phyloP scores from a whole-genome alignment of 2,113 vertebrate species.

The Cricetomys ansorgei region DNA sequence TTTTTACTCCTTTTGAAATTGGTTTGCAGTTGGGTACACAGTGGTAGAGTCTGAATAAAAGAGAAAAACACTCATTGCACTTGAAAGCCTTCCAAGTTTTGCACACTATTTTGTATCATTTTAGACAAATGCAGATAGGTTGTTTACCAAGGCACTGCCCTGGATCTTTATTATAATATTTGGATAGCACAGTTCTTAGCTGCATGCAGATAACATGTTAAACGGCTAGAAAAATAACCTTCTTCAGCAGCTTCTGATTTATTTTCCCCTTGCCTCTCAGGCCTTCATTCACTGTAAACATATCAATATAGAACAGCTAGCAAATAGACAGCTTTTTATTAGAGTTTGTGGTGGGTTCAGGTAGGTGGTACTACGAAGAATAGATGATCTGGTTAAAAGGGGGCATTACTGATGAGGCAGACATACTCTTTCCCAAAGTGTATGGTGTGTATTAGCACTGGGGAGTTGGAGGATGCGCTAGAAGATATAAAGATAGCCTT shows the following conservation, averaged over 20 bases:
- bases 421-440: constrained; percentile 34
- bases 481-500: not conserved
- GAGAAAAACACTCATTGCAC: not conserved
- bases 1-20: constrained; percentile 12
- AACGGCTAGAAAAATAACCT: constrained; percentile 78
- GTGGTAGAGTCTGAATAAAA: not conserved
- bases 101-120: constrained; percentile 25
- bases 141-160: constrained; percentile 12
- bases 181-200: constrained; percentile 38
- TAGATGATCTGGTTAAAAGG: constrained; percentile 56
- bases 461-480: constrained; percentile 1
- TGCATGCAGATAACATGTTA: constrained; percentile 39
- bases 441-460: constrained; percentile 55
- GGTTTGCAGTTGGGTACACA: not conserved
- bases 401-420: constrained; percentile 67
- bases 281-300: constrained; percentile 76
- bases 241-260: constrained; percentile 75
- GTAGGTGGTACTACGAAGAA: constrained; percentile 15
- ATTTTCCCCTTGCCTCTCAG: constrained; percentile 69
- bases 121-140: constrained; percentile 42
- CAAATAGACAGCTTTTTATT: constrained; percentile 78
- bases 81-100: constrained; percentile 25
- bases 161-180: constrained; percentile 61
- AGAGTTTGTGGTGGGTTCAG: not conserved
- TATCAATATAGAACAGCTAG: constrained; percentile 79